Base-by-base conservation (phyloP, 2,797 vertebrate genomes). In the Dermochelys coriacea region DNA sequence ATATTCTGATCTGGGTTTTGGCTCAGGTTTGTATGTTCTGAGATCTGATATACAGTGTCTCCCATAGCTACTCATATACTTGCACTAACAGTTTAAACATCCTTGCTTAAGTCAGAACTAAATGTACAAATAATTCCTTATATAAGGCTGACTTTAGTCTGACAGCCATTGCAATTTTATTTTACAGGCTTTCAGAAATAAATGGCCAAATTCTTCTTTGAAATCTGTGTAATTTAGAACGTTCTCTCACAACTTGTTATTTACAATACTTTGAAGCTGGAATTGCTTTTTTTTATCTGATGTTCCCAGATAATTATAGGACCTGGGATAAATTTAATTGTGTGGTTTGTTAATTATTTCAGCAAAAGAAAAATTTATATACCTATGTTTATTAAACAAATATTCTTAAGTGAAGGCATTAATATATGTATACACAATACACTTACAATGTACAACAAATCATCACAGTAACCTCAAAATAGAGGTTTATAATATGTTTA, bases 281-380 rank as follows among this genome's bases (percentile, higher is more conserved):
- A 97, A 91, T 95, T 96, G 96, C 97, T 96, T 95, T 93, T 96
- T 87, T 97, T 98, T 95, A 80, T 98, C 94, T 94, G 95, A 95
- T 94, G 93, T 96, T 87, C 96, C 97, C 97, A 97, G 96, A 96
- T 97, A 97, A 96, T 82, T 90, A 87, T 97, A 97, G 96, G 95
- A 90, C 86, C 84, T 94, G 88, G 96, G 90, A 82, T 92, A 79
- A 97, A 94, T 93, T 84, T 95, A 95, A 97, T 98, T 98, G 98
- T 97, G 97, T 97, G 96, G 97, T 97, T 98, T 98, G 97, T 98
- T 98, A 98, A 97, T 95, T 95, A 93, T 97, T 97, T 97, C 97
- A 97, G 97, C 97, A 97, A 97, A 98, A 97, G 98, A 97, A 98
- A 98, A 97, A 95, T 92, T 92, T 92, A 97, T 97, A 96, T 96